Evolutionary conservation across 2,888 invertebrate species (phyloP).

Genomic region (Eugnorisma glareosa): DNA sequence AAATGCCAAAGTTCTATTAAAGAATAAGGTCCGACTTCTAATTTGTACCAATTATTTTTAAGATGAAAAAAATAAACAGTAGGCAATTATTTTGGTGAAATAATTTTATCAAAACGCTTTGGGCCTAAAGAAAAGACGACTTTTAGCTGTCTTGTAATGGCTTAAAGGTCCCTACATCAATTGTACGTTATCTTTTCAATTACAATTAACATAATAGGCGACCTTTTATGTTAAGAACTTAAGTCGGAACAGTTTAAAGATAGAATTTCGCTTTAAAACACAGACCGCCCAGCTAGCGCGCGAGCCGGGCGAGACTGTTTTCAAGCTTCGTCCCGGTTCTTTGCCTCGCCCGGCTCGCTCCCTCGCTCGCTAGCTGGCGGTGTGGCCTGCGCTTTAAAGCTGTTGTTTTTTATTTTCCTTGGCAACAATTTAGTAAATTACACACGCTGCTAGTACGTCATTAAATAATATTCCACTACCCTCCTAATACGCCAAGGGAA

Average conservation of each 20-base stretch:
- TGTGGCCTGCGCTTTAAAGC: background rate
- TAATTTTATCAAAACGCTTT: conserved; percentile 4
- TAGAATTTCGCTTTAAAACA: no score
- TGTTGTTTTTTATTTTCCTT: background rate
- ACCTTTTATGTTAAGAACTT: background rate
- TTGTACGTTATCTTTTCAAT: background rate
- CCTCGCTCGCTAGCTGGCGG: no score
- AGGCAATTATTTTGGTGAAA: background rate
- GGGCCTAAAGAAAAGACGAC: background rate
- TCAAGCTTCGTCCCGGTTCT: no score
- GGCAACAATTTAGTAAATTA: background rate
- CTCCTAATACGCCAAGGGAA: conserved; percentile 8
- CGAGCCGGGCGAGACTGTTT: no score
- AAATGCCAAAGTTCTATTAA: background rate
- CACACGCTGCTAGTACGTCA: background rate
- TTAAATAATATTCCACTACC: background rate
- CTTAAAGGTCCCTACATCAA: background rate
- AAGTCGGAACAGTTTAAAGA: background rate
- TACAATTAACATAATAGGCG: background rate
- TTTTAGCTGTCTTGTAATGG: background rate
- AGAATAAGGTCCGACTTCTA: background rate
- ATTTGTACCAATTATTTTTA: conserved; percentile 1
- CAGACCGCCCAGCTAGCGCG: no score
- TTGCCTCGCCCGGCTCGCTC: no score
- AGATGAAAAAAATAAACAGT: background rate